Conservation (phyloP, 2,113 vertebrate genomes). For the Phycodurus eques region DNA sequence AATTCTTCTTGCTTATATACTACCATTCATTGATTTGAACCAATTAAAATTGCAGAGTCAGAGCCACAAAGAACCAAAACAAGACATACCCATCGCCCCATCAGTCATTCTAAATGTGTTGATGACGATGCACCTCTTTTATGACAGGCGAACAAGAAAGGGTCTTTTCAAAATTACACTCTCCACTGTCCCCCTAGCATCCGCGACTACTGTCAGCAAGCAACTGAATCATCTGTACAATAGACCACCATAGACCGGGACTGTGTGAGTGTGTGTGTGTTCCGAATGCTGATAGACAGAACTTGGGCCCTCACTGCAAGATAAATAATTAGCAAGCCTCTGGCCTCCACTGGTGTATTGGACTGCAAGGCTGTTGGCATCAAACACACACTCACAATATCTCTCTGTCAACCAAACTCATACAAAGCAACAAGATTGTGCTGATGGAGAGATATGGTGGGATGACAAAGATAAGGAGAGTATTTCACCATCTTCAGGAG, state of each 20-base stretch:
- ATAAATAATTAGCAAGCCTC: slow-evolving; percentile 78
- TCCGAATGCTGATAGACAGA: slow-evolving; percentile 21
- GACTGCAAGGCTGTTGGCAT: slow-evolving; percentile 50
- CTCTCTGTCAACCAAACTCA: slow-evolving; percentile 31
- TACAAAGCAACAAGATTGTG: slow-evolving; percentile 13
- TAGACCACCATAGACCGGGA: slow-evolving; percentile 42
- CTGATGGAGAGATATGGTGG: neutral
- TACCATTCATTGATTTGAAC: slow-evolving; percentile 10
- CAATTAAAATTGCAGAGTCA: slow-evolving; percentile 16
- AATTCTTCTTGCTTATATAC: slow-evolving; percentile 1
- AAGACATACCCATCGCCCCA: slow-evolving; percentile 57
- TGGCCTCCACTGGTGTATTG: slow-evolving; percentile 49
- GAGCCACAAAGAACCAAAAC: slow-evolving; percentile 17
- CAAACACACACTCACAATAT: slow-evolving; percentile 35
- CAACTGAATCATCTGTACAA: slow-evolving; percentile 52
- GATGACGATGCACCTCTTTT: slow-evolving; percentile 46
- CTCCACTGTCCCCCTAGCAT: slow-evolving; percentile 40
- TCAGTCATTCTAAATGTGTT: slow-evolving; percentile 60
- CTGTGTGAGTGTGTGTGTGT: slow-evolving; percentile 20
- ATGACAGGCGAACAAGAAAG: slow-evolving; percentile 46
- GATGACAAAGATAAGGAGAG: neutral
- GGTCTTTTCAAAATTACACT: slow-evolving; percentile 56
- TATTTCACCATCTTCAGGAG: slow-evolving; percentile 65
- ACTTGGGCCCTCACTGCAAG: slow-evolving; percentile 14
- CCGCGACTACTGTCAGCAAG: slow-evolving; percentile 47